phyloP scores from a whole-genome alignment of 2,888 invertebrate genomes.

The Mystacides longicornis region DNA sequence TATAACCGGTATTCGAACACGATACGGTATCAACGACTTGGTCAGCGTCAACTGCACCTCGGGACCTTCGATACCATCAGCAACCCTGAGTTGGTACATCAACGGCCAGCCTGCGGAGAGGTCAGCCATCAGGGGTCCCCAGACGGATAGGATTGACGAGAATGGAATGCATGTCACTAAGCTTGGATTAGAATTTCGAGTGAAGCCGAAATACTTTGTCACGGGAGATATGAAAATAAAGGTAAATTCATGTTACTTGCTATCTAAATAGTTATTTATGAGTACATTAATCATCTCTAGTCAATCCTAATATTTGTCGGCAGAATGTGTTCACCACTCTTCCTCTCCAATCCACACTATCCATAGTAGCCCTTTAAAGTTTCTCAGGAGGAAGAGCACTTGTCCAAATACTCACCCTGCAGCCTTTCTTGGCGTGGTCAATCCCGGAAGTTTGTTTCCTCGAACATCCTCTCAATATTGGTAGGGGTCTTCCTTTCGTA shows the following conservation, averaged over 20 bases:
- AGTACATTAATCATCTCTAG: too few species aligned
- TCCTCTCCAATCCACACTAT: too few species aligned
- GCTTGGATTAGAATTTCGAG: slow-evolving; percentile 61
- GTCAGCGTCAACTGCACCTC: slow-evolving; percentile 56
- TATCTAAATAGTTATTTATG: neutral
- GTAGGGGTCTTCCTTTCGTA: too few species aligned
- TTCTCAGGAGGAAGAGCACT: too few species aligned
- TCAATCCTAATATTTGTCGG: too few species aligned
- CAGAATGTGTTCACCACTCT: too few species aligned
- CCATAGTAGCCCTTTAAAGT: too few species aligned
- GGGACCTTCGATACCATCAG: slow-evolving; percentile 53
- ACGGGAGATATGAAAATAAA: slow-evolving; percentile 68
- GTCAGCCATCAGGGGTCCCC: slow-evolving; percentile 40
- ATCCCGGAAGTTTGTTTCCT: too few species aligned
- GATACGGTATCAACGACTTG: slow-evolving; percentile 53
- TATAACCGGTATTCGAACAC: slow-evolving; percentile 49
- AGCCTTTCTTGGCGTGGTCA: too few species aligned
- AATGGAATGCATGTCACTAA: slow-evolving; percentile 61
- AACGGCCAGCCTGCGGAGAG: slow-evolving; percentile 49
- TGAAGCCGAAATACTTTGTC: slow-evolving; percentile 60
- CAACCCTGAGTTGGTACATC: slow-evolving; percentile 52
- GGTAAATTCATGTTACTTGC: slow-evolving; percentile 29
- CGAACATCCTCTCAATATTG: too few species aligned
- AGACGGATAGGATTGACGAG: slow-evolving; percentile 46
- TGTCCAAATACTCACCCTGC: too few species aligned